Conservation (phyloP, 2,888 invertebrate genomes). For the Drosophila borealis region DNA sequence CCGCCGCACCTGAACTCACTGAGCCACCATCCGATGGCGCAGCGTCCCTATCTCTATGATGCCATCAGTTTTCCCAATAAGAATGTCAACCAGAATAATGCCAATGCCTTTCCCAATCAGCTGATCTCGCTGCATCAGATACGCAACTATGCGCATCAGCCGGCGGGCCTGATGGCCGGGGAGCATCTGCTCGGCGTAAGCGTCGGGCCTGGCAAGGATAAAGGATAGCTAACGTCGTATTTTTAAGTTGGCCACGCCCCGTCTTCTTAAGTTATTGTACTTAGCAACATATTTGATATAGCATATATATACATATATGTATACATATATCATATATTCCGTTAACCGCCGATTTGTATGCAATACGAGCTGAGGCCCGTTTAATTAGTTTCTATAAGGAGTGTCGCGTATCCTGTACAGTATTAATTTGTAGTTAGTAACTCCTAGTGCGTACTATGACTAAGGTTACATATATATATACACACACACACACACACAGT, state of each 20-base stretch:
- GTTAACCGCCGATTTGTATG: slow-evolving; percentile 61
- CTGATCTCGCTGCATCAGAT: slow-evolving; percentile 98
- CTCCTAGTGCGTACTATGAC: slow-evolving; percentile 45
- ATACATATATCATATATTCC: slow-evolving; percentile 30
- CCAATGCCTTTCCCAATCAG: slow-evolving; percentile 94
- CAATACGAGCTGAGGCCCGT: slow-evolving; percentile 42
- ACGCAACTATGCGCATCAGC: slow-evolving; percentile 97
- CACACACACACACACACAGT: slow-evolving; percentile 8
- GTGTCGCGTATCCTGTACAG: slow-evolving; percentile 68
- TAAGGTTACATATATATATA: slow-evolving; percentile 27
- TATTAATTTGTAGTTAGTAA: slow-evolving; percentile 74
- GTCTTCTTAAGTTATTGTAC: slow-evolving; percentile 27
- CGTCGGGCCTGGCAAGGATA: slow-evolving; percentile 84
- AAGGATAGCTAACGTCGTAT: slow-evolving; percentile 84
- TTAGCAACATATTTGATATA: slow-evolving; percentile 15
- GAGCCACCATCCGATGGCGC: slow-evolving; percentile 89
- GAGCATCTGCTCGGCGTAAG: slow-evolving; percentile 88
- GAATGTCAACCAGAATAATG: slow-evolving; percentile 86
- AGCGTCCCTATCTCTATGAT: slow-evolving; percentile 95
- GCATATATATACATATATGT: slow-evolving; percentile 1
- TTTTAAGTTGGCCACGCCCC: slow-evolving; percentile 74
- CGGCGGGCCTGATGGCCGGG: slow-evolving; percentile 89
- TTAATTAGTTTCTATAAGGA: slow-evolving; percentile 43
- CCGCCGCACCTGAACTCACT: slow-evolving; percentile 91
- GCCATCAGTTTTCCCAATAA: slow-evolving; percentile 95